Percentiles rank a stretch among this genome's conserved stretches.
Conservation (phyloP, 2,797 vertebrate genomes). For the Galaxias olidus region DNA sequence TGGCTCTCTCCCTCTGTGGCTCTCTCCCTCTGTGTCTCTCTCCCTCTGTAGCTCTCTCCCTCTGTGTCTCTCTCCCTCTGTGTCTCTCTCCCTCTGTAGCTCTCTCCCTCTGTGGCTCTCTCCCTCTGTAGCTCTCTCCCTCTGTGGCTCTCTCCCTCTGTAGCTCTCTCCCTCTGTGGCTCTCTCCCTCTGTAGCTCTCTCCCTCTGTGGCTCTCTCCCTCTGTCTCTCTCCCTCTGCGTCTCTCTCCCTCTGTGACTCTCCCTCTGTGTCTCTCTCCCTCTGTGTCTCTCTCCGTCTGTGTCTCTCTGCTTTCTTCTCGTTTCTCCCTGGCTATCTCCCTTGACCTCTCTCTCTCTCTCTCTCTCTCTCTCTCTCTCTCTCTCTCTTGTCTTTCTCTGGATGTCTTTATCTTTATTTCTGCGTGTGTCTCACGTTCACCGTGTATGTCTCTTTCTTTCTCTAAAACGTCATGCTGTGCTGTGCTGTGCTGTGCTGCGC, state of each 20-base stretch:
- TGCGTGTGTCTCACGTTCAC: slow-evolving; percentile 12
- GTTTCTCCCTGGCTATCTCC: too few relatives aligned
- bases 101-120: not conserved
- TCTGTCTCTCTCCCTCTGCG: slow-evolving; percentile 5
- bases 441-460: slow-evolving; percentile 18
- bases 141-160: too few relatives aligned
- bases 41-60: slow-evolving; percentile 12
- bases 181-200: too few relatives aligned
- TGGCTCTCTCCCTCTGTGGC: too few relatives aligned
- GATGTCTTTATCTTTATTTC: too few relatives aligned
- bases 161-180: too few relatives aligned
- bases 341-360: too few relatives aligned
- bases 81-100: slow-evolving; percentile 14
- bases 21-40: not conserved
- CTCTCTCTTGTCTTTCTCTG: not conserved
- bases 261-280: not conserved
- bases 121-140: not conserved
- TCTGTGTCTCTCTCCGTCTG: slow-evolving; percentile 12
- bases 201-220: slow-evolving; percentile 1
- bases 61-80: not conserved
- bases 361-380: too few relatives aligned
- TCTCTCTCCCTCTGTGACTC: too few relatives aligned
- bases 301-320: not conserved
- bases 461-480: too few relatives aligned
- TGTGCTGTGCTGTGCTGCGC: too few relatives aligned